Conservation (phyloP, 2,113 vertebrate genomes). For the Rhinoderma darwinii region DNA sequence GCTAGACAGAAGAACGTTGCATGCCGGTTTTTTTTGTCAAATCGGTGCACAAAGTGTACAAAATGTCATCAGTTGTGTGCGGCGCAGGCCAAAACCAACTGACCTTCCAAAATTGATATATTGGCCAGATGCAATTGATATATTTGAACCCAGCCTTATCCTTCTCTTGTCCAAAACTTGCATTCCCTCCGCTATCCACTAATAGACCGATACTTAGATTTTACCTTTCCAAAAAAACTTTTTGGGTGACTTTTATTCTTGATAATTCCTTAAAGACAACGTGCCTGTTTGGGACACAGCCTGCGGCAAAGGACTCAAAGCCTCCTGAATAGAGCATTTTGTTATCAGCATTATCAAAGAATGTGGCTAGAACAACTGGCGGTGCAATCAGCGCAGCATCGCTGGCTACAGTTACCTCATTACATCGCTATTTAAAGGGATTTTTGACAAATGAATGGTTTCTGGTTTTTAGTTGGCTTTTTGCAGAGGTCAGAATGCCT, state of each 20-base stretch:
- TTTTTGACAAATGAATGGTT: slow-evolving; percentile 56
- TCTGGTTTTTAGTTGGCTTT: slow-evolving; percentile 43
- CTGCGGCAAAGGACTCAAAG: slow-evolving; percentile 32
- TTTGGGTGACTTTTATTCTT: slow-evolving; percentile 9
- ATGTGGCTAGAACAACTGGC: slow-evolving; percentile 66
- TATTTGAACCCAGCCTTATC: too few species aligned
- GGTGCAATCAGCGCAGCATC: slow-evolving; percentile 74
- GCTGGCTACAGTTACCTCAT: slow-evolving; percentile 69
- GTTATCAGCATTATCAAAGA: slow-evolving; percentile 67
- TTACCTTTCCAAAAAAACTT: not conserved
- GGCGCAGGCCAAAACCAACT: too few species aligned
- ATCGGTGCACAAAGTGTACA: too few species aligned
- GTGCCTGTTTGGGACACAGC: slow-evolving; percentile 50
- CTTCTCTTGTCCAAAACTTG: slow-evolving; percentile 2
- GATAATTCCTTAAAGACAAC: slow-evolving; percentile 41
- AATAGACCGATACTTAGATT: slow-evolving; percentile 1
- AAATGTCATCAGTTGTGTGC: too few species aligned
- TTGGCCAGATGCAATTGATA: too few species aligned
- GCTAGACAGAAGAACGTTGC: too few species aligned
- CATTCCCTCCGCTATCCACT: not conserved
- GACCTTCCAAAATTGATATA: too few species aligned
- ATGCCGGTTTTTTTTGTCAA: too few species aligned
- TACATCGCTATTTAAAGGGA: slow-evolving; percentile 57
- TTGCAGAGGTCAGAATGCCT: slow-evolving; percentile 35
- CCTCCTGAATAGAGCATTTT: slow-evolving; percentile 62